Conservation (phyloP, 2,113 vertebrate genomes). For the Hemiprocne comata region DNA sequence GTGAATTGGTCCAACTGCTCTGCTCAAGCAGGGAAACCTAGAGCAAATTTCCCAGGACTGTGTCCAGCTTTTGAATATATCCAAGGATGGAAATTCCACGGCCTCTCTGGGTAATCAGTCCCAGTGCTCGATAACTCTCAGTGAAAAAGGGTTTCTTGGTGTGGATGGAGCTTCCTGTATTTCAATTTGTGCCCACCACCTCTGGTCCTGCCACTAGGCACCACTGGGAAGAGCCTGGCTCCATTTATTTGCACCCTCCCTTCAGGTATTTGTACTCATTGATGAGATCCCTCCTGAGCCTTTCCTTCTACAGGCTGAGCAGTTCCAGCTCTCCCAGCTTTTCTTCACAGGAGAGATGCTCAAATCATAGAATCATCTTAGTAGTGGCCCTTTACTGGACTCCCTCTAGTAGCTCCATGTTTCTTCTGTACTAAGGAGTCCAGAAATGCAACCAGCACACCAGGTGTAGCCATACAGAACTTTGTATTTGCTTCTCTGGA, state of each 20-base stretch:
- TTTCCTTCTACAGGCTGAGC: background rate
- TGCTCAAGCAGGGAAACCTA: background rate
- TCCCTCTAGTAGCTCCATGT: background rate
- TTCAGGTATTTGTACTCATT: background rate
- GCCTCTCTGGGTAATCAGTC: background rate
- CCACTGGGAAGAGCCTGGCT: background rate
- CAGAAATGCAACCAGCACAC: background rate
- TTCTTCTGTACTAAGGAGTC: background rate
- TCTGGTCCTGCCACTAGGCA: background rate
- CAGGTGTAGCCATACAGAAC: rapidly evolving
- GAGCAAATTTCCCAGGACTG: background rate
- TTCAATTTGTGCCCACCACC: background rate
- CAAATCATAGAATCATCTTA: too few species aligned
- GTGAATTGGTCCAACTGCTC: background rate
- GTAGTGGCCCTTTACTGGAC: background rate
- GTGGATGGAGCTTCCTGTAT: background rate
- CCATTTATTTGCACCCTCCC: background rate
- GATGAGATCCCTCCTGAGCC: background rate
- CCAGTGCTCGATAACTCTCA: background rate
- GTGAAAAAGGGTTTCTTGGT: background rate
- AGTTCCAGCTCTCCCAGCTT: background rate
- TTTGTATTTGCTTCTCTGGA: background rate
- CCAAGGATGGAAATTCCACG: background rate
- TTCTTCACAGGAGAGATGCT: background rate
- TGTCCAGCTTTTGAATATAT: background rate